Conservation (phyloP, 2,888 invertebrate genomes). For the Lingula anatina region DNA sequence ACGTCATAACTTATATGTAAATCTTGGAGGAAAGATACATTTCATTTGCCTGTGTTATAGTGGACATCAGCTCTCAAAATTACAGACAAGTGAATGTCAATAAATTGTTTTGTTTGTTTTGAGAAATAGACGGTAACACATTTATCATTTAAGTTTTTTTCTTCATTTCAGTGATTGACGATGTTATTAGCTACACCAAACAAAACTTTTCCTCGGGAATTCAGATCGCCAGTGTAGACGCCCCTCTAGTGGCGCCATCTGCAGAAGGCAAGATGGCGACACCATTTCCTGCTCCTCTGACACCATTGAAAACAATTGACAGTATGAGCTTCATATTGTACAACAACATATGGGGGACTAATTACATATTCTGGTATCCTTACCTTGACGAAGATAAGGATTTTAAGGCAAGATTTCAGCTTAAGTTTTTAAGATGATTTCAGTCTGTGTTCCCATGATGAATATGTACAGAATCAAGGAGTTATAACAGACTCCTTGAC, state of each 20-base stretch:
- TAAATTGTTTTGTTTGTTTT: too few relatives aligned
- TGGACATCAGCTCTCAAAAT: too few relatives aligned
- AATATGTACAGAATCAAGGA: too few relatives aligned
- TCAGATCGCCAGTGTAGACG: slow-evolving; percentile 22
- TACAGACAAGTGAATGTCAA: too few relatives aligned
- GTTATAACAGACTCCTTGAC: neutral
- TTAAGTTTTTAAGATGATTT: too few relatives aligned
- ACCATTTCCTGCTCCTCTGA: slow-evolving; percentile 26
- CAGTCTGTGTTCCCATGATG: too few relatives aligned
- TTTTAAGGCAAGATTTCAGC: slow-evolving; percentile 15
- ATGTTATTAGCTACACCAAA: slow-evolving; percentile 26
- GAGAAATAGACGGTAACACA: too few relatives aligned
- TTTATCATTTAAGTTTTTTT: slow-evolving; percentile 2
- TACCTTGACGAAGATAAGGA: slow-evolving; percentile 22
- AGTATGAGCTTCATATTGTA: slow-evolving; percentile 37
- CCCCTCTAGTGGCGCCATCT: slow-evolving; percentile 24
- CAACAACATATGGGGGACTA: slow-evolving; percentile 45
- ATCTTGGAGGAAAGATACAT: neutral
- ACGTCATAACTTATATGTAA: too few relatives aligned
- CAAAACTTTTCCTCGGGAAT: slow-evolving; percentile 12
- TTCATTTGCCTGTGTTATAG: neutral
- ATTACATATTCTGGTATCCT: slow-evolving; percentile 46
- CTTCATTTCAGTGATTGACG: slow-evolving; percentile 24
- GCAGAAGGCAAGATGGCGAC: slow-evolving; percentile 18
- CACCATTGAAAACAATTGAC: slow-evolving; percentile 20